These are phyloP conservation scores for Chrosomus eos DNA, from an alignment of 2,797 vertebrate species.

Conservation along the genomic window DNA sequence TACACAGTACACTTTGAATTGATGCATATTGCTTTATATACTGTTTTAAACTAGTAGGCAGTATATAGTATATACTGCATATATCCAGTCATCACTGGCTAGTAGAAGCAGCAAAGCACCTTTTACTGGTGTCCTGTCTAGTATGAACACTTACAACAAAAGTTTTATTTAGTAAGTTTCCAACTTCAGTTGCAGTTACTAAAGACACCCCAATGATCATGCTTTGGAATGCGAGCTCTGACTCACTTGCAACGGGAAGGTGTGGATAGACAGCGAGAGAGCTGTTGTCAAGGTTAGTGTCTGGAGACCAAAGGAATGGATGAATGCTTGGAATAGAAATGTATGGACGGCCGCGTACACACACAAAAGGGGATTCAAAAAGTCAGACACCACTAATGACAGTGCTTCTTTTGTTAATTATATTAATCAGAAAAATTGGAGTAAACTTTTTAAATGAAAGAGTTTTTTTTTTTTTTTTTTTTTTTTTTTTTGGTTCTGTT, in stretches of 20 bases:
- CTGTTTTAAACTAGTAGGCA: background rate
- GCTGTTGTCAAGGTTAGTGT: slow-evolving; percentile 35
- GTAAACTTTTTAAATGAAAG: background rate
- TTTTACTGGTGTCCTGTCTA: background rate
- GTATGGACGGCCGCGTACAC: background rate
- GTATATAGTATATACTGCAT: background rate
- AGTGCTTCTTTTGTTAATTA: background rate
- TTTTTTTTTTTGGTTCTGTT: background rate
- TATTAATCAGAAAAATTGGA: background rate
- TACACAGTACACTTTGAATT: background rate
- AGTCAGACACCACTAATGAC: background rate
- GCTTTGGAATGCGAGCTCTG: background rate
- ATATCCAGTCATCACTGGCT: background rate
- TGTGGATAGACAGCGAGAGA: slow-evolving; percentile 12
- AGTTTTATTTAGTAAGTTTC: background rate
- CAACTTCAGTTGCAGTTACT: background rate
- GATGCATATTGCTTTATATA: background rate
- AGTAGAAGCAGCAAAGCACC: background rate
- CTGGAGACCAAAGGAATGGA: slow-evolving; percentile 24
- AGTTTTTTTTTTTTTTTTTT: background rate
- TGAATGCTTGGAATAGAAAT: slow-evolving; percentile 41
- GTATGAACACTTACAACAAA: background rate
- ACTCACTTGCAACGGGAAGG: slow-evolving; percentile 11
- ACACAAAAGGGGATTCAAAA: background rate
- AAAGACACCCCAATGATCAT: slow-evolving; percentile 11